A percentile compares a stretch with the other conserved stretches of the same genome.
Conservation (phyloP, 2,888 invertebrate genomes). For the Galeopsomyia nigrocyanea region DNA sequence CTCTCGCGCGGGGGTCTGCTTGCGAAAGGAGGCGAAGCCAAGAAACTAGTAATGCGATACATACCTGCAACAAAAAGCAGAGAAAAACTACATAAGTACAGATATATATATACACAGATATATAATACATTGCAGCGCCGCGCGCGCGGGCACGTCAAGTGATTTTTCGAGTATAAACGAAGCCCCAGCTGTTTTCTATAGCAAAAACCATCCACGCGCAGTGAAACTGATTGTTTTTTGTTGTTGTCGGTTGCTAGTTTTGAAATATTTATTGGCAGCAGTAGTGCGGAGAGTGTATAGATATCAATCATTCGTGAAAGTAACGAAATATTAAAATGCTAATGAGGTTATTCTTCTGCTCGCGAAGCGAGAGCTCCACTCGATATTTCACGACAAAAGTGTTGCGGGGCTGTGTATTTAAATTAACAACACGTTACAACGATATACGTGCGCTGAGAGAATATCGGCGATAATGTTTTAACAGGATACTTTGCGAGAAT, state of each 20-base stretch:
- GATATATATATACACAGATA: no score
- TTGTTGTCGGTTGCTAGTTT: no score
- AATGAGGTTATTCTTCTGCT: slow-evolving; percentile 25
- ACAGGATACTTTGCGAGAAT: no score
- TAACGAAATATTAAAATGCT: slow-evolving; percentile 37
- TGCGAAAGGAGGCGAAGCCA: no score
- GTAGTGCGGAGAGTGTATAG: neutral
- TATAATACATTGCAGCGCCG: no score
- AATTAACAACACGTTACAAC: no score
- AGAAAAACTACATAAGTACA: slow-evolving; percentile 3
- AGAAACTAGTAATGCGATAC: slow-evolving; percentile 1
- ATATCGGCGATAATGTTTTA: no score
- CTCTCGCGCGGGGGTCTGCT: no score
- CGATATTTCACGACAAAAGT: no score
- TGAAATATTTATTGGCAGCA: slow-evolving; percentile 2
- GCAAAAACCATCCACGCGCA: neutral
- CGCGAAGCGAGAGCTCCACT: neutral
- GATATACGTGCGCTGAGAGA: no score
- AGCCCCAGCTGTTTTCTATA: slow-evolving; percentile 4
- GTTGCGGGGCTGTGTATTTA: no score
- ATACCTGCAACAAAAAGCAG: slow-evolving; percentile 26
- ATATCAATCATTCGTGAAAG: slow-evolving; percentile 13
- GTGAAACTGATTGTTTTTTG: no score
- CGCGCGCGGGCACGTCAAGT: neutral
- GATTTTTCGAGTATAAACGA: slow-evolving; percentile 6